These are phyloP conservation scores for Pseudococcus jackbeardsleyi DNA, from an alignment of 2,888 invertebrate species.

Conservation along the genomic window DNA sequence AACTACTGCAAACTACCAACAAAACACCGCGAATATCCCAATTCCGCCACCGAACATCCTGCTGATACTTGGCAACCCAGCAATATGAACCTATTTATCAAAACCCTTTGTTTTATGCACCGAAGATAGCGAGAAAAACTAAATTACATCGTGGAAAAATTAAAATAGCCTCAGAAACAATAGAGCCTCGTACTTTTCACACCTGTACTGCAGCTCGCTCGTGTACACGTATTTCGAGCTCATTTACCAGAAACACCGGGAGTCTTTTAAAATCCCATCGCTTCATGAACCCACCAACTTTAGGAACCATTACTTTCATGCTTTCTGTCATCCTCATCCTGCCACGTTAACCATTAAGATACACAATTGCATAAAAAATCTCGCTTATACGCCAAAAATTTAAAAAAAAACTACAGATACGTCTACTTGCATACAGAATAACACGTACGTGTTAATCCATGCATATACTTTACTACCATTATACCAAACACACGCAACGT, in stretches of 20 bases:
- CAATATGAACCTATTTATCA: slow-evolving; percentile 20
- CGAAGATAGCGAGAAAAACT: neutral
- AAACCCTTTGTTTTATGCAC: slow-evolving; percentile 4
- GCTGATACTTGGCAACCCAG: slow-evolving; percentile 14
- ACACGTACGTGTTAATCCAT: slow-evolving; percentile 39
- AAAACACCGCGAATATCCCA: neutral
- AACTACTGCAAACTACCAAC: neutral
- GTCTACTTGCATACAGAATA: no score
- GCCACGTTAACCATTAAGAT: neutral
- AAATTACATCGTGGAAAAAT: slow-evolving; percentile 15
- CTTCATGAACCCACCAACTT: neutral
- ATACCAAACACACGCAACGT: neutral
- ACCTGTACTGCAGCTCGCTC: neutral
- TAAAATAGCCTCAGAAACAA: slow-evolving; percentile 6
- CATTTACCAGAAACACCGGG: neutral
- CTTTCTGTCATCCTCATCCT: neutral
- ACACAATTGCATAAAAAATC: slow-evolving; percentile 4
- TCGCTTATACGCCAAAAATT: neutral
- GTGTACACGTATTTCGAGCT: neutral
- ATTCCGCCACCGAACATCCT: neutral
- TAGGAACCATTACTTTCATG: slow-evolving; percentile 17
- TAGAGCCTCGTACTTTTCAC: neutral
- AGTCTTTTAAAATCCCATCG: neutral
- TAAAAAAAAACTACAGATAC: neutral
- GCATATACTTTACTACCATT: neutral